Evolutionary conservation across 2,113 vertebrate species (phyloP).

Genomic region (Corvus moneduloides): DNA sequence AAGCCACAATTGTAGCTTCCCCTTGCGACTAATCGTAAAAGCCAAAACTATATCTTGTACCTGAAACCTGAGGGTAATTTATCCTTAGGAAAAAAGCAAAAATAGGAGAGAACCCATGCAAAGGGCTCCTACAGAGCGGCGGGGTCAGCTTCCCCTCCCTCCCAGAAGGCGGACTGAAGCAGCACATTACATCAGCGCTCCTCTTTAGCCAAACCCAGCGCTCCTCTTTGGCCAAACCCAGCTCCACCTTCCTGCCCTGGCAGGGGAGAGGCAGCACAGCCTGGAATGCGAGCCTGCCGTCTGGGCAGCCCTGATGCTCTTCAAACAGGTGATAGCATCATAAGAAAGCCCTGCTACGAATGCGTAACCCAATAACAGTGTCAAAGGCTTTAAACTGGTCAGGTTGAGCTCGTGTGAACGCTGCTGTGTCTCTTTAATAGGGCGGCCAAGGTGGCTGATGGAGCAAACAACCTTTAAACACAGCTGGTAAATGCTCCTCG

Average conservation of each 20-base stretch:
- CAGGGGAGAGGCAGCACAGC: neutral
- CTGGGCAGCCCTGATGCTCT: neutral
- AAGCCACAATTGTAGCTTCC: neutral
- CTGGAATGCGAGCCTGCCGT: neutral
- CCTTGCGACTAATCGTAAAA: neutral
- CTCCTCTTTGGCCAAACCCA: neutral
- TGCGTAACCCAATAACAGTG: neutral
- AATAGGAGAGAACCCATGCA: fast-evolving
- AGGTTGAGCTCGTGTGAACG: neutral
- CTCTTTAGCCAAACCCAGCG: neutral
- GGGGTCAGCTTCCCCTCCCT: neutral
- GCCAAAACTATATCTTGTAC: fast-evolving
- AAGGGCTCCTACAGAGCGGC: neutral
- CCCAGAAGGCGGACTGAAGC: neutral
- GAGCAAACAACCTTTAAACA: neutral
- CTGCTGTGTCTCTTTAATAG: neutral
- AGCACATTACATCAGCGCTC: neutral
- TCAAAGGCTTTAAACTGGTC: neutral
- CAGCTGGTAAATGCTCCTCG: neutral
- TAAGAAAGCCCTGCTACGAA: neutral
- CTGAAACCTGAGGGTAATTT: neutral
- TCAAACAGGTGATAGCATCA: neutral
- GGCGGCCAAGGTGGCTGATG: neutral
- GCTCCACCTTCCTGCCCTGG: neutral
- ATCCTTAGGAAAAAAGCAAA: no score